phyloP scores from a whole-genome alignment of 2,797 vertebrate genomes.

The Crenichthys baileyi region DNA sequence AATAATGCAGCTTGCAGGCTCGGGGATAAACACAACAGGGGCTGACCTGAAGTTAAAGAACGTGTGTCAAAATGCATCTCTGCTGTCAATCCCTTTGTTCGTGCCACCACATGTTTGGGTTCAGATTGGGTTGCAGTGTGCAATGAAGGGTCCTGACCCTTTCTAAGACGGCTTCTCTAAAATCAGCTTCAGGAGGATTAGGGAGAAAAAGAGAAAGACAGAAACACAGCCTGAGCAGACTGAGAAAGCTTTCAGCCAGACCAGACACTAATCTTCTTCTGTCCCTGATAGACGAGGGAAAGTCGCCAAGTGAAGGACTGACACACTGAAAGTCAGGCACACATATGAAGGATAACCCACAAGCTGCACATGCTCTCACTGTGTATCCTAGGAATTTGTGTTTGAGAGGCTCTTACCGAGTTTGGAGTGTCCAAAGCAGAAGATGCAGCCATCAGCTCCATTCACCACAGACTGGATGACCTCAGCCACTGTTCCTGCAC shows the following conservation, averaged over 20 bases:
- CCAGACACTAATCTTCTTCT: conserved; percentile 73
- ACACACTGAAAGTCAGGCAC: conserved; percentile 36
- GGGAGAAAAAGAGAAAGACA: conserved; percentile 46
- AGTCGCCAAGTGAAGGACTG: conserved; percentile 55
- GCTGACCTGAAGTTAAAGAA: conserved; percentile 24
- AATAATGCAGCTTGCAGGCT: conserved; percentile 39
- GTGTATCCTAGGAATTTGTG: conserved; percentile 17
- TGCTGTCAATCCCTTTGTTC: conserved; percentile 29
- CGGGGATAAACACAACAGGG: conserved; percentile 42
- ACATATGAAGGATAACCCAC: conserved; percentile 48
- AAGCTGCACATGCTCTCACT: conserved; percentile 33
- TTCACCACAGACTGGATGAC: conserved; percentile 99
- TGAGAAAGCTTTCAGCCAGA: conserved; percentile 68
- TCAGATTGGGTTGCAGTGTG: conserved; percentile 50
- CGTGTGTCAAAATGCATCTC: conserved; percentile 19
- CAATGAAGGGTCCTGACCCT: conserved; percentile 62
- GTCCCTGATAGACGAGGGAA: conserved; percentile 61
- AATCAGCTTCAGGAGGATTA: conserved; percentile 70
- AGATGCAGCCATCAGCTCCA: conserved; percentile 97
- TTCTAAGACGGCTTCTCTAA: conserved; percentile 63
- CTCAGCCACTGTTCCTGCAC: conserved; percentile 95
- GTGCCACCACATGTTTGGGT: conserved; percentile 30
- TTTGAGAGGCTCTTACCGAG: conserved; percentile 83
- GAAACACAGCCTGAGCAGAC: conserved; percentile 64
- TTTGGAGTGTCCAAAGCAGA: conserved; percentile 98